Conservation (phyloP, 1,140 invertebrate genomes). For the Palaemon carinicauda region DNA sequence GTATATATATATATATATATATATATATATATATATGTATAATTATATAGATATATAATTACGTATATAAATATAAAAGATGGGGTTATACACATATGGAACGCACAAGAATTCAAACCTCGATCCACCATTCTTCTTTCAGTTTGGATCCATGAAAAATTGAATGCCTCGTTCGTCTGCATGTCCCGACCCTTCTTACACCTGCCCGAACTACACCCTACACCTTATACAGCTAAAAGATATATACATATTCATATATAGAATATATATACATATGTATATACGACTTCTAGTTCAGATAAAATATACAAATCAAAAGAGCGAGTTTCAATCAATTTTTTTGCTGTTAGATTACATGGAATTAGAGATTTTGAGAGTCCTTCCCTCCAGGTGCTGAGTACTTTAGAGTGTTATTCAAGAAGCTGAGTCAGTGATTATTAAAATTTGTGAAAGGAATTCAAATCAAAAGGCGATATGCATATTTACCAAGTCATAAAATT, state of each 20-base stretch:
- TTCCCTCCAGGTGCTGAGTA: too few species aligned
- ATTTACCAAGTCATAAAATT: background rate
- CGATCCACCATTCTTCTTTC: too few species aligned
- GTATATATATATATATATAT: constrained; percentile 42
- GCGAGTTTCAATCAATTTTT: too few species aligned
- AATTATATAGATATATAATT: too few species aligned
- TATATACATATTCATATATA: constrained; percentile 14
- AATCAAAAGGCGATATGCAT: too few species aligned
- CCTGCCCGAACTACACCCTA: background rate
- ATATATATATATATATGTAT: constrained; percentile 12
- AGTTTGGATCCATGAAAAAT: background rate
- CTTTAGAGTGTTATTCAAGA: too few species aligned
- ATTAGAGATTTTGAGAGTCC: too few species aligned
- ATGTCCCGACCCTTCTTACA: background rate
- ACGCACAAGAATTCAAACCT: too few species aligned
- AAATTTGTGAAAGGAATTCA: background rate
- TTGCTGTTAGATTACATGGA: too few species aligned
- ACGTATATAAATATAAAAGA: too few species aligned
- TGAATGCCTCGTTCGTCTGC: background rate
- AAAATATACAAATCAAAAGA: background rate
- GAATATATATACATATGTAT: constrained; percentile 1
- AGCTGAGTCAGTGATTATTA: too few species aligned
- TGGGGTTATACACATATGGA: too few species aligned
- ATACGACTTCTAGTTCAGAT: background rate
- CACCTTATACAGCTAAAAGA: background rate